Base-by-base conservation (phyloP, 2,797 vertebrate genomes). In the Tadarida brasiliensis region DNA sequence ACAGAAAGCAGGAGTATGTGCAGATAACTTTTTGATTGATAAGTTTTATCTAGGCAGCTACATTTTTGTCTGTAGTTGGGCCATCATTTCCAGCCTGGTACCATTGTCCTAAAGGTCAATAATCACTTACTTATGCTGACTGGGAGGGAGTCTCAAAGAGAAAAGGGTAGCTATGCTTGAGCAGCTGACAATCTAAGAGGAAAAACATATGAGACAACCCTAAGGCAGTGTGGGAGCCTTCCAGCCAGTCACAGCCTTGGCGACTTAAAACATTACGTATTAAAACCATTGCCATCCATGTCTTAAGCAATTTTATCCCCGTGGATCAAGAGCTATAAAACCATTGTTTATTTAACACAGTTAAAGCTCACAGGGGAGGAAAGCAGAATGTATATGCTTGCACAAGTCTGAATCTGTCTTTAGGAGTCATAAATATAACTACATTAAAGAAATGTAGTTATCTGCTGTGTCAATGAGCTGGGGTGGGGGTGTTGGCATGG, bases 261-360 rank as follows among this genome's bases (percentile, higher is more conserved):
- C 28, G 56, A 61, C 74, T 91, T 80, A 92, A 86, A 94, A 67
- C 5, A 91, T 61, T 71, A 68, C 1, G 0, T 78, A 65, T 80
- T 82, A 87, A 87, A 95, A 73, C 8, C 11, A 84, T 68, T 19
- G n/a, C 51, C 71, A 47, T 83, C 30, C 16, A n/a, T 85, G 9
- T 90, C 85, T 94, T 94, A 94, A 94, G 84, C 67, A 74, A 78
- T 91, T 85, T 96, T 51, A 89, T 85, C 47, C 51, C 59, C 0
- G 3, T 26, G 39, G 65, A 92, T 87, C 71, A 90, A 96, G 90
- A 95, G 28, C 84, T 81, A 16, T 74, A 90, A 82, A 73, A 33
- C n/a, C 71, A 83, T 51, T 92, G 59, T 94, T 95, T 85, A 85
- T 71, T 91, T 80, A 81, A 59, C 35, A 87, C 11, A 59, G 61